Conservation (phyloP, 2,797 vertebrate genomes). For the Aerospiza tachiro region DNA sequence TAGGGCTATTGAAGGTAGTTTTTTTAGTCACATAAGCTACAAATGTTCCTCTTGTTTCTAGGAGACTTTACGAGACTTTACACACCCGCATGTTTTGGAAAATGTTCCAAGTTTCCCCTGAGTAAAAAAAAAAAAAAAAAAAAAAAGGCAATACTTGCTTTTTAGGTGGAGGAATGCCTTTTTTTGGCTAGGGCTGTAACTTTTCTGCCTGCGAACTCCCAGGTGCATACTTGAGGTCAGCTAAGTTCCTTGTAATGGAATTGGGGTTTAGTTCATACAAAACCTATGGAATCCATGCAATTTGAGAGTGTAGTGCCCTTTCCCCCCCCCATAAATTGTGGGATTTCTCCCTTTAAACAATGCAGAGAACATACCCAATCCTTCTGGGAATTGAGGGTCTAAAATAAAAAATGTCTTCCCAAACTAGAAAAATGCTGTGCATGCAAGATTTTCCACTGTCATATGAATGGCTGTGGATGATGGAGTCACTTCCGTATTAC, state of each 20-base stretch:
- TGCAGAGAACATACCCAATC: neutral
- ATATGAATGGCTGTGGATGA: neutral
- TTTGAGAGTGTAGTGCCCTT: slow-evolving; percentile 35
- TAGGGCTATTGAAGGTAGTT: slow-evolving; percentile 9
- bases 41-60: slow-evolving; percentile 33
- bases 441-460: slow-evolving; percentile 6
- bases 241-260: slow-evolving; percentile 61
- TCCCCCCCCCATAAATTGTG: slow-evolving; percentile 2
- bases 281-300: slow-evolving; percentile 43
- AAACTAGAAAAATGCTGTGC: neutral
- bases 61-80: neutral
- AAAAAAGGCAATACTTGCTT: neutral
- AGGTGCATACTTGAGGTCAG: slow-evolving; percentile 60
- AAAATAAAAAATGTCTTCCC: slow-evolving; percentile 23
- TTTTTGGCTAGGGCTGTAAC: slow-evolving; percentile 24
- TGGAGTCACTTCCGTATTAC: neutral
- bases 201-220: slow-evolving; percentile 35
- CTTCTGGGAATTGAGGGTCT: neutral
- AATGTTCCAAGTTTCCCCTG: slow-evolving; percentile 28
- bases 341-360: slow-evolving; percentile 47
- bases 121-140: neutral
- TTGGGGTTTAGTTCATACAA: slow-evolving; percentile 50
- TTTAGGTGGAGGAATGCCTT: slow-evolving; percentile 48
- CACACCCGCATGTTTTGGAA: slow-evolving; percentile 32
- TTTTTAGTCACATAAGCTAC: slow-evolving; percentile 44